Evolutionary conservation across 1,140 invertebrate genomes (phyloP), one percentile per base, ranked within the genome.

Genomic region (Linepithema humile): DNA sequence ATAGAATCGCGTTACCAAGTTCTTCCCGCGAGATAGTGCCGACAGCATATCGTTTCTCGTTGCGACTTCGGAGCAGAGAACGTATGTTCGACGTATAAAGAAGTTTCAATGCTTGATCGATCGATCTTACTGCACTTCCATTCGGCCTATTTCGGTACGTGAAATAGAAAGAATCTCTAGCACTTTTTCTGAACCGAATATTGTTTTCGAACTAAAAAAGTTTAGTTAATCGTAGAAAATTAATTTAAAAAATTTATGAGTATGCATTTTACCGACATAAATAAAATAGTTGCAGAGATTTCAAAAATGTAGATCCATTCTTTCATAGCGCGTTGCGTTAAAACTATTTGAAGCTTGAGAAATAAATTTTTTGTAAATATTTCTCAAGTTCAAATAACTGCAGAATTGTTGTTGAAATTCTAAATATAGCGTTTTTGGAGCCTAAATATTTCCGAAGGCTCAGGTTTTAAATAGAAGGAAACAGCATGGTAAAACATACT

Each of bases 21-120:
- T 80, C 64, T 55, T 55, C 45, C 38, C 75, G 40, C 12, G 64
- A 57, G 75, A 53, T 78, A 78, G 23, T 69, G 62, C 53, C 62
- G 62, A 78, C 7, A 65, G 69, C 69, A 64, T 64, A 83, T 73
- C 75, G 83, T 73, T 60, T 59, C 23, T 53, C n/a, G 64, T 12
- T 23, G 62, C 23, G 75, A 78, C 59, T 82, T 35, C 60, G 35
- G 20, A 77, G 20, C 48, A 50, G 17, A 23, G 7, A 80, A 40
- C 26, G 35, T 80, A 62, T 62, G 40, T 38, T n/a, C n/a, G 26
- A 29, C n/a, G 20, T 48, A 55, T 70, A 70, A 80, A 70, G 48
- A 80, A 80, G 35, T 80, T 80, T 80, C 62, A 48, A 29, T 80
- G 26, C 48, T 40, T 69, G 48, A 69, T 80, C 64, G 48, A 80